Percentiles rank a stretch among this genome's conserved stretches.
Evolutionary conservation across 2,113 vertebrate species (phyloP).

Genomic region (Cyprinodon variegatus): DNA sequence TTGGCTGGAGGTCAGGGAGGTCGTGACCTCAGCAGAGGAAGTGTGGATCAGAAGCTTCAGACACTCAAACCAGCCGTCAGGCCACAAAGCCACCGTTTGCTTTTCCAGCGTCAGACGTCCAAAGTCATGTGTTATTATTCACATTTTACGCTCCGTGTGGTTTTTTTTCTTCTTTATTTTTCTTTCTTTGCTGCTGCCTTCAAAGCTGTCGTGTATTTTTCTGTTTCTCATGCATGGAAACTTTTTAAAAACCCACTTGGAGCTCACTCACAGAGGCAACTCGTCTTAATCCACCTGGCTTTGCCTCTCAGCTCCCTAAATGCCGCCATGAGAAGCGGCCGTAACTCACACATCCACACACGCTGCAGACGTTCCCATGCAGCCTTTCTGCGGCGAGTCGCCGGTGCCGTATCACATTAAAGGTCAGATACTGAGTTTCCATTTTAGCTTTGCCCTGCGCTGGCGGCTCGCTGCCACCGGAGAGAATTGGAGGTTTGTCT

Average conservation of each 20-base stretch:
- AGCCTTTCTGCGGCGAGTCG: conserved; percentile 58
- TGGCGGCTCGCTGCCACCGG: conserved; percentile 45
- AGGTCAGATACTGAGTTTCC: conserved; percentile 71
- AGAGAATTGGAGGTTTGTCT: conserved; percentile 66
- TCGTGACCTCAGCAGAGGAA: conserved; percentile 37
- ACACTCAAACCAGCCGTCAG: conserved; percentile 8
- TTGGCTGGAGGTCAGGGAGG: conserved; percentile 51
- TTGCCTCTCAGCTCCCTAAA: conserved; percentile 66
- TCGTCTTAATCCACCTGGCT: conserved; percentile 69
- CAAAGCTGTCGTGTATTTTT: background rate
- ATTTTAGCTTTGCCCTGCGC: conserved; percentile 58
- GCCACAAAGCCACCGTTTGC: background rate
- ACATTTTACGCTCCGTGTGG: conserved; percentile 15
- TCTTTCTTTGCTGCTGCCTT: conserved; percentile 16
- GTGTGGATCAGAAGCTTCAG: conserved; percentile 16
- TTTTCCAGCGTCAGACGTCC: background rate
- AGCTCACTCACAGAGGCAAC: conserved; percentile 72
- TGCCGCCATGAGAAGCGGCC: conserved; percentile 52
- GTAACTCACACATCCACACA: conserved; percentile 44
- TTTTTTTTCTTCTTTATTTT: conserved; percentile 27
- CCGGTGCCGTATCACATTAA: conserved; percentile 65
- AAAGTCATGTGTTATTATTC: conserved; percentile 27
- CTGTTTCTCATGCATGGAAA: background rate
- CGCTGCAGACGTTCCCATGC: conserved; percentile 14
- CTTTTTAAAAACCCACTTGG: conserved; percentile 50